These are phyloP conservation scores for Hydroisotoma schaefferi DNA, from an alignment of 2,888 invertebrate genomes.

Conservation along the genomic window DNA sequence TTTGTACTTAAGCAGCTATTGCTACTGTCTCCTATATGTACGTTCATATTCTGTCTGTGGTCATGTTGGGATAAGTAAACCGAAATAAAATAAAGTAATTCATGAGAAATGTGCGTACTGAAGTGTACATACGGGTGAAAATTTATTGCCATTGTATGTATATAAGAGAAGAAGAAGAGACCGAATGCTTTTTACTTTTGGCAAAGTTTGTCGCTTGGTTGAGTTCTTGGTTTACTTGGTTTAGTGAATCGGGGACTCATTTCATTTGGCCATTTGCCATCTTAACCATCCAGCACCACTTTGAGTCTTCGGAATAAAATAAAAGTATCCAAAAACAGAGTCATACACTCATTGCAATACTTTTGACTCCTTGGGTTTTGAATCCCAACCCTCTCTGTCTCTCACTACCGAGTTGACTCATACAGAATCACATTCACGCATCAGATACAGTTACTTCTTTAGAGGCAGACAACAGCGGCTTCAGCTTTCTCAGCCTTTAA, in stretches of 20 bases:
- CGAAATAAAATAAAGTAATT: conserved; percentile 12
- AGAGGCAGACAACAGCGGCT: no score
- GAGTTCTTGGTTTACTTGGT: conserved; percentile 11
- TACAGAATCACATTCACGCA: no score
- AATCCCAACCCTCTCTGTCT: no score
- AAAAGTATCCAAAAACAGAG: not conserved
- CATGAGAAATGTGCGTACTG: conserved; percentile 7
- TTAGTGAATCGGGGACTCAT: conserved; percentile 17
- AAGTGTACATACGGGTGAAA: conserved; percentile 6
- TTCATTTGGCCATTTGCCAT: conserved; percentile 29
- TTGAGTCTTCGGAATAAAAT: conserved; percentile 11
- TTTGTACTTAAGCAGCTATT: no score
- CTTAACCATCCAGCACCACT: not conserved
- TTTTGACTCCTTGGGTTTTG: no score
- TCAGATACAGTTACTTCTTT: no score
- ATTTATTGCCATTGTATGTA: conserved; percentile 14
- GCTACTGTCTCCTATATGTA: no score
- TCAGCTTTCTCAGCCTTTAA: no score
- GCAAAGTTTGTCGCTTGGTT: conserved; percentile 18
- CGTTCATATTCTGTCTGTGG: no score
- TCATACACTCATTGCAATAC: no score
- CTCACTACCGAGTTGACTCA: not conserved
- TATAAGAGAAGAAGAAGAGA: conserved; percentile 6
- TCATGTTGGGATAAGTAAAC: conserved; percentile 7
- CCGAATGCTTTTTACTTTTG: conserved; percentile 11